Evolutionary conservation across 2,797 vertebrate genomes (phyloP), one percentile per base, ranked within the genome.

Genomic region (Danio jaintianensis): DNA sequence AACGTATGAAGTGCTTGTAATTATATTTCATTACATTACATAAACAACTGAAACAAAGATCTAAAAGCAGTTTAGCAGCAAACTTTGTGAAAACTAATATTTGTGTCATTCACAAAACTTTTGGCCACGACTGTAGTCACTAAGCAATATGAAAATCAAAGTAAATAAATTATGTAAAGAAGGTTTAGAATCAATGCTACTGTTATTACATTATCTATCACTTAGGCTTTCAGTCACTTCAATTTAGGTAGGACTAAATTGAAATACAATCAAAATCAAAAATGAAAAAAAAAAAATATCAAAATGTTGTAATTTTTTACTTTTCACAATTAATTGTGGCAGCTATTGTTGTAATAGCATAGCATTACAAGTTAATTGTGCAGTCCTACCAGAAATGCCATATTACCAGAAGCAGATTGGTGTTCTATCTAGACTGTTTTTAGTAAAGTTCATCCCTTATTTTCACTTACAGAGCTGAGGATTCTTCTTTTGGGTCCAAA

Each of bases 401-500:
- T 22, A 12, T 56, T 56, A 22, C 5, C 12, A 15, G 36, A 8
- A 15, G 15, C 56, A 36, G 22, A 2, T 59, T 36, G 18, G 29
- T 56, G 12, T 38, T 59, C 11, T 6, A 3, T 56, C 10, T 22
- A 56, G 10, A 22, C 5, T 4, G 16, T 7, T 61, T 2, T 40
- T 38, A 8, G 6, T 62, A 18, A n/a, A 43, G 2, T 20, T 20
- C 10, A 64, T 64, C 62, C 0, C 7, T 36, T 7, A 36, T 45
- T 29, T 4, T 36, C 1, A 50, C 42, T 47, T 0, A 66, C 67
- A 52, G 73, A 80, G 20, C n/a, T 73, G 18, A 80, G 53, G 7
- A 48, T 83, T 36, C 42, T 83, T 8, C 56, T 83, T 16, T 40
- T 83, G 16, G 82, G 82, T 6, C 18, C 16, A 22, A 83, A 11